Percentiles rank a stretch among this genome's conserved stretches.
Conservation (phyloP, 2,113 vertebrate genomes). For the Nansenia antarctica region DNA sequence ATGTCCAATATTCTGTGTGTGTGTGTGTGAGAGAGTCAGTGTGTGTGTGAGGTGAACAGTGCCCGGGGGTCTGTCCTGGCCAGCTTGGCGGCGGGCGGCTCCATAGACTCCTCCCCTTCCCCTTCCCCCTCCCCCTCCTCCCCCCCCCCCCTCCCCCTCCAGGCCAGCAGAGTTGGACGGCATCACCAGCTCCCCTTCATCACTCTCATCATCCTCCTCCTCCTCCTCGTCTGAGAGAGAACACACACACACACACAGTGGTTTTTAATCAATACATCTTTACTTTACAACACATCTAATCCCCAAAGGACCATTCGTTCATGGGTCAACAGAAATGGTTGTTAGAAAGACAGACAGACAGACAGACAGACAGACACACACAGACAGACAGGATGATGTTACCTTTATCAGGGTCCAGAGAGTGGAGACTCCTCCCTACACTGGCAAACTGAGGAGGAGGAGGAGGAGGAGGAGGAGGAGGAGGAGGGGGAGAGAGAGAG, state of each 20-base stretch:
- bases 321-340: too few relatives aligned
- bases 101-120: constrained; percentile 82
- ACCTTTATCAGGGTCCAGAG: constrained; percentile 91
- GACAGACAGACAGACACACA: constrained; percentile 71
- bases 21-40: neutral
- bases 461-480: neutral
- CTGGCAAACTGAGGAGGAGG: constrained; percentile 82
- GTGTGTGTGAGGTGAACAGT: constrained; percentile 68
- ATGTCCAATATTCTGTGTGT: too few relatives aligned
- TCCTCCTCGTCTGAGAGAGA: constrained; percentile 89
- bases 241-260: neutral
- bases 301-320: too few relatives aligned
- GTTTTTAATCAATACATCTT: too few relatives aligned
- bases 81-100: constrained; percentile 86
- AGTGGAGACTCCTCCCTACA: constrained; percentile 80
- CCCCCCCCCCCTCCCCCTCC: constrained; percentile 77
- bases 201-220: constrained; percentile 86
- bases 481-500: neutral
- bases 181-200: constrained; percentile 86
- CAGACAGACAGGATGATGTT: constrained; percentile 22
- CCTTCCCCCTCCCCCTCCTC: constrained; percentile 74
- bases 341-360: too few relatives aligned
- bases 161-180: constrained; percentile 61
- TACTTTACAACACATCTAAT: too few relatives aligned
- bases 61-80: constrained; percentile 82